These are phyloP conservation scores for Asarcornis scutulata DNA, from an alignment of 2,113 vertebrate genomes.

Conservation along the genomic window DNA sequence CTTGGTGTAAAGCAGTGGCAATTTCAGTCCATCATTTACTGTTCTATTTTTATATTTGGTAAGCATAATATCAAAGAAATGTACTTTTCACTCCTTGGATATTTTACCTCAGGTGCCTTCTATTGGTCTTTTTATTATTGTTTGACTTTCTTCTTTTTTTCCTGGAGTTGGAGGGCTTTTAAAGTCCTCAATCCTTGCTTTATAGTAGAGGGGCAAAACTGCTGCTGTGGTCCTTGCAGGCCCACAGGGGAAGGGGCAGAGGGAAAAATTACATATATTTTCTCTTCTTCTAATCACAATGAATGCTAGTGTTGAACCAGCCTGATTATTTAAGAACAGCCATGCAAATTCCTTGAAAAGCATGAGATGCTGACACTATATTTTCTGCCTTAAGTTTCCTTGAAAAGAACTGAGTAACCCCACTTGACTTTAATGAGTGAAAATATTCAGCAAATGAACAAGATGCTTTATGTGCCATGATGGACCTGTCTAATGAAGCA, in stretches of 20 bases:
- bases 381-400: neutral
- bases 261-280: rapidly evolving
- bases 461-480: neutral
- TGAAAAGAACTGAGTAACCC: neutral
- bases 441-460: neutral
- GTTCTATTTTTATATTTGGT: neutral
- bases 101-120: neutral
- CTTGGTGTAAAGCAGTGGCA: neutral
- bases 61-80: neutral
- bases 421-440: neutral
- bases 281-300: neutral
- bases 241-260: neutral
- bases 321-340: neutral
- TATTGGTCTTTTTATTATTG: neutral
- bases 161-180: neutral
- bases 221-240: neutral
- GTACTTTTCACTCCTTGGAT: neutral
- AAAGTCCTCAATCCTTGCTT: neutral
- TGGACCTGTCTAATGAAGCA: neutral
- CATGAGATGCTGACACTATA: neutral
- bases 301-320: neutral
- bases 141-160: neutral
- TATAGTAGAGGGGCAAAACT: neutral
- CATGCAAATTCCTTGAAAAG: neutral
- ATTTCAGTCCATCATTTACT: neutral